Base-by-base conservation (phyloP, 2,888 invertebrate genomes). In the Amphipoea oculea region DNA sequence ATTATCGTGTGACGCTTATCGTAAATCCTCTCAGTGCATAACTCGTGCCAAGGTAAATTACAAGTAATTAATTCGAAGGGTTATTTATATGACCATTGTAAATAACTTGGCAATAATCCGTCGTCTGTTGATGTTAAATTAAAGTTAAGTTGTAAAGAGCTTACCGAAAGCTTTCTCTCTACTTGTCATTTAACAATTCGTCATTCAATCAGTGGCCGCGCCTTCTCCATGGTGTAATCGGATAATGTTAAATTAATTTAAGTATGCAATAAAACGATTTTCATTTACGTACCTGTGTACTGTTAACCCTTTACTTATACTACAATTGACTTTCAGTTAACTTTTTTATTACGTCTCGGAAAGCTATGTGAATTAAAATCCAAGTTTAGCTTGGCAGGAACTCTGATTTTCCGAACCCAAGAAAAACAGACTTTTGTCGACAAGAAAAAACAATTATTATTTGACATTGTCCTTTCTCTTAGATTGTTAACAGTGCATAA, bases 381-480 rank as follows among this genome's bases (percentile, higher is more conserved):
- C 36, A 65, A 17, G 23, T 40, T 11, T 0, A 57, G 4, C 14
- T 48, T 36, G 36, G 5, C 57, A 45, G 12, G 17, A 12, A 14
- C 29, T 54, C 3, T 1, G 17, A 40, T 65, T 36, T 71, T 45
- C 12, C 4, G 12, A 48, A 40, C 14, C 6, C 23, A 40, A 54
- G 0, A 48, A 9, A 60, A 65, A n/a, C 14, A 57, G 40, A 54
- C 23, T 67, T 36, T 36, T 17, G 14, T n/a, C 29, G 20, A 48
- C 23, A 51, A 29, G 29, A 57, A 45, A 65, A 63, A 78, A 0
- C 68, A 62, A 76, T 88, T 73, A 82, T 40, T 51, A 71, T 68
- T 66, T 87, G 87, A 82, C 89, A 89, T 88, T 86, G 89, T 88
- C 87, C 85, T 89, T 88, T 89, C 89, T 85, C 77, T 86, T 82